Conservation (phyloP, 2,797 vertebrate genomes). For the Epinephelus coioides region DNA sequence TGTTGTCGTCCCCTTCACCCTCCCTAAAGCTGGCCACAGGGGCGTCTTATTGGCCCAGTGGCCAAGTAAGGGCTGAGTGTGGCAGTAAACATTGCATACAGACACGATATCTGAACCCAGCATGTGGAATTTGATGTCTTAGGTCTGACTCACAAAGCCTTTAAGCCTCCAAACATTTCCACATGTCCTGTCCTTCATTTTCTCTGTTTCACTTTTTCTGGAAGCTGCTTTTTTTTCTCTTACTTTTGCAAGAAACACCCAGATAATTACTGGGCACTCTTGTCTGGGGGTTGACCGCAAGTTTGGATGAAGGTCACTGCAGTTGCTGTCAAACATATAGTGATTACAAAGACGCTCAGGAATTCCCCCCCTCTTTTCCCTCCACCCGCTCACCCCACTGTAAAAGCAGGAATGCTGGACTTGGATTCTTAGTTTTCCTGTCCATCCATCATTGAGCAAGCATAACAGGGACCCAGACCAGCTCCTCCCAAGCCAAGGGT, state of each 20-base stretch:
- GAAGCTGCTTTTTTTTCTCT: constrained; percentile 52
- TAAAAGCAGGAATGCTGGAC: constrained; percentile 81
- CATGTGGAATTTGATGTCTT: constrained; percentile 85
- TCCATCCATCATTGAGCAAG: constrained; percentile 83
- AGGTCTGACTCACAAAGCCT: constrained; percentile 81
- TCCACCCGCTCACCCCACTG: constrained; percentile 65
- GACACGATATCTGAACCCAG: constrained; percentile 82
- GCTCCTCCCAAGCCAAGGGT: constrained; percentile 76
- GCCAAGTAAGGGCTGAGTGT: constrained; percentile 72
- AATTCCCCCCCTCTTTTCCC: constrained; percentile 61
- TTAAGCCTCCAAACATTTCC: constrained; percentile 74
- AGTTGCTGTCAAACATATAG: constrained; percentile 76
- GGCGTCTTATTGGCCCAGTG: constrained; percentile 75
- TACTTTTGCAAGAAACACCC: constrained; percentile 74
- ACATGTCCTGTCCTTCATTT: constrained; percentile 60
- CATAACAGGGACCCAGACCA: constrained; percentile 76
- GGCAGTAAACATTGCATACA: constrained; percentile 82
- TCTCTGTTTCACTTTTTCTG: constrained; percentile 62
- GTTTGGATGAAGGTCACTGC: constrained; percentile 75
- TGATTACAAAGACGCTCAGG: constrained; percentile 76
- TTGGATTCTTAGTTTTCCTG: constrained; percentile 78
- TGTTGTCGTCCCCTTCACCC: constrained; percentile 78
- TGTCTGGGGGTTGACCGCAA: constrained; percentile 67
- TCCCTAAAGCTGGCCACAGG: constrained; percentile 74
- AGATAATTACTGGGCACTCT: constrained; percentile 68